Percentiles rank a stretch among this genome's conserved stretches.
Conservation (phyloP, 1,140 invertebrate genomes). For the Planococcus citri region DNA sequence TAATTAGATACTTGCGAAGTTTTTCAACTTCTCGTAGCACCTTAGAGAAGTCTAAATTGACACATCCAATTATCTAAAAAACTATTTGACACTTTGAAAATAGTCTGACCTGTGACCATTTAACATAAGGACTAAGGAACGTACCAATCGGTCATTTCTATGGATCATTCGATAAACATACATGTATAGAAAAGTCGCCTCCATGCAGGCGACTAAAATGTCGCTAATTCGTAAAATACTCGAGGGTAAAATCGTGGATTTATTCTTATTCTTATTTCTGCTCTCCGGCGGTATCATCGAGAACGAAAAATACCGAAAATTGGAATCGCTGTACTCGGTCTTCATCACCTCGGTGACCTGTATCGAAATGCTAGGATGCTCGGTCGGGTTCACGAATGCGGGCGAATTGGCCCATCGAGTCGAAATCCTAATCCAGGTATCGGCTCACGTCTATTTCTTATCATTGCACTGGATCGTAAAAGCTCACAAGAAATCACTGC, state of each 20-base stretch:
- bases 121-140: no score
- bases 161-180: no score
- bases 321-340: not conserved
- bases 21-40: no score
- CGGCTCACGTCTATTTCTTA: not conserved
- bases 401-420: not conserved
- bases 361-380: not conserved
- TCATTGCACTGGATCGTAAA: constrained; percentile 7
- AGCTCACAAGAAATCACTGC: not conserved
- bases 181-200: no score
- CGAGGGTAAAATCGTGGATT: not conserved
- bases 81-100: no score
- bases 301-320: not conserved
- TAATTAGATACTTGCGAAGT: no score
- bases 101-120: no score
- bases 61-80: no score
- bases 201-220: no score
- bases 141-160: no score
- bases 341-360: not conserved
- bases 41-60: no score
- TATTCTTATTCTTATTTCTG: not conserved
- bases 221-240: no score
- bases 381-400: not conserved
- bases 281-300: not conserved
- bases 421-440: not conserved